Conservation (phyloP, 2,888 invertebrate genomes). For the Chymomyza procnemis region DNA sequence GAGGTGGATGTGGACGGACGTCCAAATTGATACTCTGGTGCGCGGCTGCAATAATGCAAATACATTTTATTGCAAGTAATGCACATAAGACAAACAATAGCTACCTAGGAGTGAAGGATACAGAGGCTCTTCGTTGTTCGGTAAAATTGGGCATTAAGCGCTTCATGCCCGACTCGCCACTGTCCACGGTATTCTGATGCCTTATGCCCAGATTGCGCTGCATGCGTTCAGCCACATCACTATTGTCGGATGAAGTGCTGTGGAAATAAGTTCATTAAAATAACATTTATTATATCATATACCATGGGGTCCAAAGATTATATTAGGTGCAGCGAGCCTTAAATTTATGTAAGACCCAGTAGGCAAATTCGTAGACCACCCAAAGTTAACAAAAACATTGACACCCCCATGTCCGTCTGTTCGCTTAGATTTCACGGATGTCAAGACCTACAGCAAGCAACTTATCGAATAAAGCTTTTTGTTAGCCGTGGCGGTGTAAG, state of each 20-base stretch:
- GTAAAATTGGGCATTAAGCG: constrained; percentile 72
- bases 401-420: too few species aligned
- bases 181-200: constrained; percentile 85
- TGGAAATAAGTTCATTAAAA: neutral
- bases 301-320: too few species aligned
- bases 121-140: constrained; percentile 77
- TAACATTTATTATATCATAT: neutral
- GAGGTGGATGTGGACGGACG: constrained; percentile 36
- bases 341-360: too few species aligned
- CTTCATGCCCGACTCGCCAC: constrained; percentile 80
- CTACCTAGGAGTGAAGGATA: constrained; percentile 77
- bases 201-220: constrained; percentile 83
- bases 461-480: too few species aligned
- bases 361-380: too few species aligned
- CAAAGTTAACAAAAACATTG: too few species aligned
- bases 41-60: constrained; percentile 50
- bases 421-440: too few species aligned
- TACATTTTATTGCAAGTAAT: neutral
- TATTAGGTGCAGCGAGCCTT: too few species aligned
- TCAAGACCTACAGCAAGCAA: too few species aligned
- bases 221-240: constrained; percentile 82
- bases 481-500: too few species aligned
- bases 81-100: neutral
- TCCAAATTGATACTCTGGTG: constrained; percentile 66
- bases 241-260: constrained; percentile 82